A percentile compares a stretch with the other conserved stretches of the same genome.
phyloP scores from a whole-genome alignment of 2,888 invertebrate species.

The Eupithecia centaureata region DNA sequence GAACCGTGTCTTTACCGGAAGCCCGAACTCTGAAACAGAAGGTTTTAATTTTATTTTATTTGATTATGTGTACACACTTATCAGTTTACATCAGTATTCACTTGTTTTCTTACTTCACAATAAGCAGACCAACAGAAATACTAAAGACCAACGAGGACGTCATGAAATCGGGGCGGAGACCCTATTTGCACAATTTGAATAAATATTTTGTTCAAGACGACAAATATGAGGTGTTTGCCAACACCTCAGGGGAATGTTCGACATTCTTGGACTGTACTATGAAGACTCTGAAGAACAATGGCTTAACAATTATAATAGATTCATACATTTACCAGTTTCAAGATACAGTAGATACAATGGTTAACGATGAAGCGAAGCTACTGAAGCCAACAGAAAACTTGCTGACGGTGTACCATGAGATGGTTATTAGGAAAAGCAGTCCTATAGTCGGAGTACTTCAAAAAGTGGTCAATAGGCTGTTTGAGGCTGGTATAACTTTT shows the following conservation, averaged over 20 bases:
- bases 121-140: constrained; percentile 58
- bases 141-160: constrained; percentile 60
- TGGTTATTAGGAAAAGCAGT: constrained; percentile 61
- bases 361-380: constrained; percentile 64
- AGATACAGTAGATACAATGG: constrained; percentile 51
- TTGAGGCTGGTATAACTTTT: constrained; percentile 67
- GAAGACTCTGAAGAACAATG: constrained; percentile 52
- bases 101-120: constrained; percentile 67
- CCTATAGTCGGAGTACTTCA: constrained; percentile 51
- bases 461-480: constrained; percentile 53
- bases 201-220: constrained; percentile 62
- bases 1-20: constrained; percentile 56
- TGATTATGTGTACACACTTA: constrained; percentile 62
- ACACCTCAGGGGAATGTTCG: constrained; percentile 56
- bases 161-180: constrained; percentile 55
- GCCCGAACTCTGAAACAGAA: constrained; percentile 63
- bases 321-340: constrained; percentile 58
- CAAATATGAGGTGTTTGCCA: constrained; percentile 54
- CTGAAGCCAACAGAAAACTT: constrained; percentile 58
- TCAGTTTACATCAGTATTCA: constrained; percentile 65
- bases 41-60: constrained; percentile 60
- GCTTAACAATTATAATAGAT: constrained; percentile 59
- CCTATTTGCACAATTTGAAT: constrained; percentile 50
- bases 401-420: constrained; percentile 66
- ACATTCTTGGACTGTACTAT: constrained; percentile 56